Percentiles rank a stretch among this genome's conserved stretches.
Conservation (phyloP, 2,797 vertebrate genomes). For the Denticeps clupeoides region DNA sequence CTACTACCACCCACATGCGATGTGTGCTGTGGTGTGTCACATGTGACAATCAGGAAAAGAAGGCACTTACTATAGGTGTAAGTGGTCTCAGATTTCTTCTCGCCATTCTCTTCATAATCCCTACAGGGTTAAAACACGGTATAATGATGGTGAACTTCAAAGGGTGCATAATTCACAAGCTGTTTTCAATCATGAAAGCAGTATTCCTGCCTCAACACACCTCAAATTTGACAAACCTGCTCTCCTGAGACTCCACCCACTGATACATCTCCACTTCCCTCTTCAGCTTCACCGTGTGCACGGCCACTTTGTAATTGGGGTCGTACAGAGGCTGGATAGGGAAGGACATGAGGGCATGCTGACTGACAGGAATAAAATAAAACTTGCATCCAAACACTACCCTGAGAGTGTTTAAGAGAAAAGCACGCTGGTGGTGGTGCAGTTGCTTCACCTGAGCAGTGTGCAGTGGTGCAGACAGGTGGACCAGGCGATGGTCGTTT, state of each 20-base stretch:
- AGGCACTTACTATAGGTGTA: constrained; percentile 60
- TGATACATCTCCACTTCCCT: constrained; percentile 95
- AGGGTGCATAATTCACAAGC: no score
- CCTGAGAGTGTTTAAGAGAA: not conserved
- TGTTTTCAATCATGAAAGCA: no score
- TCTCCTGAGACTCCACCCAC: constrained; percentile 85
- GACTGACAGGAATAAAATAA: not conserved
- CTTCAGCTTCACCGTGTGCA: constrained; percentile 82
- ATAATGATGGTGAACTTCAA: no score
- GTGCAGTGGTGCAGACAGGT: constrained; percentile 65
- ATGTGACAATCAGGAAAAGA: no score
- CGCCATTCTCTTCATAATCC: constrained; percentile 53
- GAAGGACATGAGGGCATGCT: not conserved
- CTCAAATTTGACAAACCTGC: constrained; percentile 60
- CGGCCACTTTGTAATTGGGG: constrained; percentile 79
- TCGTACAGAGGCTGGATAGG: constrained; percentile 75
- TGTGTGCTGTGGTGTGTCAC: no score
- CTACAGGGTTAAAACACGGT: constrained; percentile 31
- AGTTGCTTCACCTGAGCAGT: constrained; percentile 68
- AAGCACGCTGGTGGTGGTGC: not conserved
- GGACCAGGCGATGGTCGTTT: constrained; percentile 74
- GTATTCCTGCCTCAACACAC: no score
- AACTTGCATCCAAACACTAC: not conserved
- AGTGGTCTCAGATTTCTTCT: constrained; percentile 60
- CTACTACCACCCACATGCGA: no score